Evolutionary conservation across 2,113 vertebrate species (phyloP), one percentile per base, ranked within the genome.

Genomic region (Leptobrachium leishanense): DNA sequence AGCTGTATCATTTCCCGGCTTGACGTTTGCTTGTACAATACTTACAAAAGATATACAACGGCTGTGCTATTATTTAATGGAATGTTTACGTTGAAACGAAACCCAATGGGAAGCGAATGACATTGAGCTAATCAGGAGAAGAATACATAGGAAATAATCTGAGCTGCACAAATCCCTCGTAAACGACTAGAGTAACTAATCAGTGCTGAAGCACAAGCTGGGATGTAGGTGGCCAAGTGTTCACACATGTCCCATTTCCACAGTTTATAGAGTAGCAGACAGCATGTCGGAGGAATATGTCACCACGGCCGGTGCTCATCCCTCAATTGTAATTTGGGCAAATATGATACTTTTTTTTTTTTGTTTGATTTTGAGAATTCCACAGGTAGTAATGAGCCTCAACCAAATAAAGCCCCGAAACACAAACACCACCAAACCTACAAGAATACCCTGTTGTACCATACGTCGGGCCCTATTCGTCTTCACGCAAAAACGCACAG

Each of bases 11-110:
- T 73, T 72, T 64, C 44, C 13, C 11, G 31, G 50, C 44, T 40
- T 79, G 69, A 72, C 59, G 39, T 79, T 54, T 79, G 77, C 44
- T 72, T 66, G 77, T 63, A 40, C 9, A 62, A 3, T 43, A 39
- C 40, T 31, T 43, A 11, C 4, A 44, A 50, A 55, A 20, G n/a
- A n/a, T 43, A 50, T 42, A 65, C 39, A 50, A 72, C 41, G 2
- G 57, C 13, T 5, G 43, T n/a, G 31, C 55, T 42, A 40, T 50
- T 55, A 72, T 42, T 72, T 55, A 20, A 41, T 43, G 15, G 43
- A 2, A 10, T 72, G 68, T 77, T 77, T 78, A 78, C 64, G 13
- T 55, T 50, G 7, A 69, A n/a, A 31, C 6, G 10, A 31, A 7
- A 50, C 2, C 66, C 54, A 4, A 43, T 6, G 1, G 2, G 50